A percentile compares a stretch with the other conserved stretches of the same genome.
Evolutionary conservation across 1,140 invertebrate genomes (phyloP).

Genomic region (Acyrthosiphon pisum): DNA sequence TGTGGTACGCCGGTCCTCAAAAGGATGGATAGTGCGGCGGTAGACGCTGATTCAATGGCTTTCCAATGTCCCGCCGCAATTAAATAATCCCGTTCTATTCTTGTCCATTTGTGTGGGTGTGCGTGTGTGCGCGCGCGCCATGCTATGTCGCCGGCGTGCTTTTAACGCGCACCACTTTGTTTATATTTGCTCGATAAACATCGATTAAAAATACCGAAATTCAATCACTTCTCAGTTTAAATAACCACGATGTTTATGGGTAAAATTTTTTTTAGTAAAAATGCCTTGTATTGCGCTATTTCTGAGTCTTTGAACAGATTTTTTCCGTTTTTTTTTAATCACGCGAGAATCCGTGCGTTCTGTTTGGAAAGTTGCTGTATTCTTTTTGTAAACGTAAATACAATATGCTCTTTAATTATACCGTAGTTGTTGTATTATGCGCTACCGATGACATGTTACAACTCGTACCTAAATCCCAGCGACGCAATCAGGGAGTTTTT

Average conservation of each 20-base stretch:
- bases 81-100: constrained; percentile 13
- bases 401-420: not conserved
- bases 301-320: not conserved
- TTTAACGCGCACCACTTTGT: constrained; percentile 19
- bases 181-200: constrained; percentile 40
- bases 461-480: too few relatives aligned
- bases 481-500: not conserved
- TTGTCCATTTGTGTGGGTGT: not conserved
- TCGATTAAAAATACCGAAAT: constrained; percentile 38
- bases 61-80: constrained; percentile 12
- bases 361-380: not conserved
- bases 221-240: constrained; percentile 21
- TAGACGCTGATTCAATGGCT: not conserved
- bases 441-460: not conserved
- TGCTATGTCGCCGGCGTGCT: not conserved
- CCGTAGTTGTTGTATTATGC: not conserved
- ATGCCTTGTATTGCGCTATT: not conserved
- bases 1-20: not conserved
- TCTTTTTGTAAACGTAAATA: not conserved
- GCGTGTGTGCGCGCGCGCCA: not conserved
- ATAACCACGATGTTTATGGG: not conserved
- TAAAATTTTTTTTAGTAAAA: not conserved
- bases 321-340: not conserved
- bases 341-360: not conserved
- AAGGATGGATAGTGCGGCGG: not conserved